These are phyloP conservation scores for Ellobium chinense DNA, from an alignment of 2,888 invertebrate species.

Conservation along the genomic window DNA sequence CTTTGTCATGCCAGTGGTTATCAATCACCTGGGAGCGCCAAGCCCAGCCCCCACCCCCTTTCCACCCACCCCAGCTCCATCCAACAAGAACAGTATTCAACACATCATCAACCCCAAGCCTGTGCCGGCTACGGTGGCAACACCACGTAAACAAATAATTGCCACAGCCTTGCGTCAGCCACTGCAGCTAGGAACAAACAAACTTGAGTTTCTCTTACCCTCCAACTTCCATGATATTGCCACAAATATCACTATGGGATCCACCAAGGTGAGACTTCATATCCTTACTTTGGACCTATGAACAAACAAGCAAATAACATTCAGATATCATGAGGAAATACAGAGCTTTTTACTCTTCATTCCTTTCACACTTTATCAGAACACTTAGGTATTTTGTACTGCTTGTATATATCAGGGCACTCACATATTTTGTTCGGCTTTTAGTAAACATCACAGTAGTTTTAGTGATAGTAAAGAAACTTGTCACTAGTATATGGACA, in stretches of 20 bases:
- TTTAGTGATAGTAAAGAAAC: too few relatives aligned
- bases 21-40: constrained; percentile 75
- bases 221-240: constrained; percentile 64
- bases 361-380: too few relatives aligned
- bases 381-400: too few relatives aligned
- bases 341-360: too few relatives aligned
- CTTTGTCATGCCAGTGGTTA: constrained; percentile 76
- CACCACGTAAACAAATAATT: constrained; percentile 75
- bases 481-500: too few relatives aligned
- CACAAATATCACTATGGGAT: constrained; percentile 52
- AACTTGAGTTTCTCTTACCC: constrained; percentile 73
- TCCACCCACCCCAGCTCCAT: constrained; percentile 69
- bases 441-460: too few relatives aligned
- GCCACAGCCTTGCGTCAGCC: constrained; percentile 78
- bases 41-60: constrained; percentile 71
- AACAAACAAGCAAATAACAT: too few relatives aligned
- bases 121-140: constrained; percentile 65
- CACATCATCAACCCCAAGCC: constrained; percentile 75
- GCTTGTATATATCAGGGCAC: too few relatives aligned
- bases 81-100: constrained; percentile 70
- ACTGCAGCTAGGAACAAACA: constrained; percentile 71
- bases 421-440: too few relatives aligned
- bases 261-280: constrained; percentile 57
- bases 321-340: too few relatives aligned
- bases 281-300: neutral